Evolutionary conservation across 2,888 invertebrate genomes (phyloP), one percentile per base, ranked within the genome.

Genomic region (Synergus itoensis): DNA sequence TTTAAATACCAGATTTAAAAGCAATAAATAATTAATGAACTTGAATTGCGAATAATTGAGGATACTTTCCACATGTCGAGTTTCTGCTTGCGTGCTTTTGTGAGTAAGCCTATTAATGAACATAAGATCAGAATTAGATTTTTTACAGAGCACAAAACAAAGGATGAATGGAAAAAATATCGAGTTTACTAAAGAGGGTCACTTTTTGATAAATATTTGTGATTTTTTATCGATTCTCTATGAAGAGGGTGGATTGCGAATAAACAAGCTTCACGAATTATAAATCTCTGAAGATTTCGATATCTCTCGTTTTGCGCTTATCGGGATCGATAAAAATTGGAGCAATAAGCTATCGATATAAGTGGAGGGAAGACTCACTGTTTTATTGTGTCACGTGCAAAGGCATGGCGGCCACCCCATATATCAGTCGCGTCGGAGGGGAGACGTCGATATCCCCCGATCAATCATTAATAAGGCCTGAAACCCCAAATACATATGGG

Each of bases 401-500:
- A 89, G 88, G 86, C 88, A 87, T 83, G 87, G 87, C 86, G 85
- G 84, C 85, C 85, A 84, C 85, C 87, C 88, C 88, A 91, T 91
- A 91, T 90, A 91, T 92, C 91, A 91, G 91, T 89, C 86, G 89
- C 88, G 88, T 90, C 90, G 87, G 89, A 90, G 89, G 92, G 90
- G 91, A 88, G 90, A 91, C 88, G 90, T 91, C 91, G 90, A 92
- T 92, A 92, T 92, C 91, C 90, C 88, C 88, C 91, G 89, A 92
- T 92, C 92, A 92, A 92, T 92, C 92, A 92, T 92, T 92, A 92
- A 92, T 92, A 92, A 91, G 91, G 89, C 89, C 90, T 88, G 88
- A 90, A 91, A 91, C 91, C 91, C 91, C 90, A 89, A 90, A 92
- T 88, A 91, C 88, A 88, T 89, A 89, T 90, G 87, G 84, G 85